Percentiles rank a stretch among this genome's conserved stretches.
phyloP scores from a whole-genome alignment of 1,140 invertebrate genomes.

The Thalassaphorura encarpata region DNA sequence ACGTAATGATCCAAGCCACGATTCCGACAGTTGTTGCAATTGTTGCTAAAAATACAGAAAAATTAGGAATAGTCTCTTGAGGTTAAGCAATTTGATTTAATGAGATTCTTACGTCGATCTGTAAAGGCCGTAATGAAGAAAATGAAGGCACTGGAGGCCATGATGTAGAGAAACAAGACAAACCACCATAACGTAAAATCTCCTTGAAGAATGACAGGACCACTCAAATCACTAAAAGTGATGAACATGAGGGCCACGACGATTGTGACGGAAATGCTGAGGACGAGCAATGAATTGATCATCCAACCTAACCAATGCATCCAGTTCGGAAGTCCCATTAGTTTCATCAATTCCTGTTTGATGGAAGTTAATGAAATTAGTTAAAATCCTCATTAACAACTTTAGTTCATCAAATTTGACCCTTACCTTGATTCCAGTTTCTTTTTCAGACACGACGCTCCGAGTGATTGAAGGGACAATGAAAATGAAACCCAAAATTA shows the following conservation, averaged over 20 bases:
- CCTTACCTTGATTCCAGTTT: constrained; percentile 30
- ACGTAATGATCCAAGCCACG: constrained; percentile 22
- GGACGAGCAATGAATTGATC: constrained; percentile 24
- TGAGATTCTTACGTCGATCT: constrained; percentile 19
- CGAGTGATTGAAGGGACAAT: constrained; percentile 29
- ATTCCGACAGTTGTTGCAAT: constrained; percentile 27
- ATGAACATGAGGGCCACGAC: constrained; percentile 22
- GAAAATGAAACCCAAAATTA: constrained; percentile 28
- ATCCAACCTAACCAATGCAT: constrained; percentile 32
- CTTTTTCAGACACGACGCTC: constrained; percentile 27
- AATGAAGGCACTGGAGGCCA: constrained; percentile 22
- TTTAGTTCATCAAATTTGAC: no score
- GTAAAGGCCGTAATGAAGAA: constrained; percentile 32
- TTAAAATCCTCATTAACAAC: no score
- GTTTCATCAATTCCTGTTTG: constrained; percentile 18
- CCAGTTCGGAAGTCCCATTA: constrained; percentile 22
- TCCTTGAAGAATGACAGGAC: constrained; percentile 20
- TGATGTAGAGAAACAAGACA: constrained; percentile 20
- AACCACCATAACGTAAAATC: constrained; percentile 29
- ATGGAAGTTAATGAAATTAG: no score
- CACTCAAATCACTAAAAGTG: constrained; percentile 15
- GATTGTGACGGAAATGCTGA: constrained; percentile 23
- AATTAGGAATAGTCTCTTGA: not conserved
- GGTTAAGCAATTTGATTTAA: not conserved
- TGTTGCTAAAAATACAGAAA: constrained; percentile 21